Percentiles rank a stretch among this genome's conserved stretches.
phyloP scores from a whole-genome alignment of 1,140 invertebrate species.

The Liolophura sinensis region DNA sequence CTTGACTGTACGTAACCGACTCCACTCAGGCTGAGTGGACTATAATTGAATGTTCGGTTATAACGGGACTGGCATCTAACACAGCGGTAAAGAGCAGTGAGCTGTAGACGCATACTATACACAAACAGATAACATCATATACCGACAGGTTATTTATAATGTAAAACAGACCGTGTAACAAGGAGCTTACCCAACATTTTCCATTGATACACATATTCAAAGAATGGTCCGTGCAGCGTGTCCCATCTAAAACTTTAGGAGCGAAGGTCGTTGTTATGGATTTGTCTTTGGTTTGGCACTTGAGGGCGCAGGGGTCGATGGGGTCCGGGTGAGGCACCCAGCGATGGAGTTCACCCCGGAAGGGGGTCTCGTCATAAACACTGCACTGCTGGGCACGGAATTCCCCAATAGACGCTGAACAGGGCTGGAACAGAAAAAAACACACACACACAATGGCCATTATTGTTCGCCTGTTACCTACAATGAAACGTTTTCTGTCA shows the following conservation, averaged over 20 bases:
- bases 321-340: constrained; percentile 85
- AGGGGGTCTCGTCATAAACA: constrained; percentile 54
- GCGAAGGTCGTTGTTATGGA: constrained; percentile 74
- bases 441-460: no score
- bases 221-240: constrained; percentile 77
- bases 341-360: constrained; percentile 71
- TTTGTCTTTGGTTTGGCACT: constrained; percentile 68
- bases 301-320: constrained; percentile 78
- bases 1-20: no score
- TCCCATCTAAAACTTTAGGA: constrained; percentile 82
- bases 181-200: constrained; percentile 66
- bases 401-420: constrained; percentile 67
- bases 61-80: no score
- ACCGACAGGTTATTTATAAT: no score
- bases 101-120: no score
- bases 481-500: no score
- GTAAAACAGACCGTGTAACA: no score
- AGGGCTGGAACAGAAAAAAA: constrained; percentile 61
- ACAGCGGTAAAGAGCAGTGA: no score
- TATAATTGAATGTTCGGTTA: no score
- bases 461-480: no score
- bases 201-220: constrained; percentile 83
- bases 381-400: constrained; percentile 81
- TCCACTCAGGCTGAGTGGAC: no score
- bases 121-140: no score